A percentile compares a stretch with the other conserved stretches of the same genome.
phyloP scores from a whole-genome alignment of 2,797 vertebrate species.

The Pipistrellus nathusii region DNA sequence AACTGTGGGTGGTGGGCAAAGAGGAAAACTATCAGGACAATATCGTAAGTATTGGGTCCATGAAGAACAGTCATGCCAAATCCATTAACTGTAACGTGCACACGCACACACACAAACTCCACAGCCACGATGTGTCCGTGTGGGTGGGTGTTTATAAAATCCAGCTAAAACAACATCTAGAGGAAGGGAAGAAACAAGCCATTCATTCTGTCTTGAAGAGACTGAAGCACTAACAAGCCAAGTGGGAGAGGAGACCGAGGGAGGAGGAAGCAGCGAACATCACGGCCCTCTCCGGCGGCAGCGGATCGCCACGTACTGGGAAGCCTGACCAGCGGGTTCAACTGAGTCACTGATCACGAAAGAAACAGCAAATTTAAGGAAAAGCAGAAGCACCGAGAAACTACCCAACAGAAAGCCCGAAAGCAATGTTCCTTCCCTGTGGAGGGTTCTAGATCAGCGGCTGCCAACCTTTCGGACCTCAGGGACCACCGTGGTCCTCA shows the following conservation, averaged over 20 bases:
- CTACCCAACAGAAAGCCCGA: background rate
- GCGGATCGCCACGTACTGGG: fast-evolving
- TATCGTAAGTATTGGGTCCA: background rate
- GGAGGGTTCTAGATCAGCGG: background rate
- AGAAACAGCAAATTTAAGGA: background rate
- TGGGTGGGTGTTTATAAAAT: slow-evolving; percentile 27
- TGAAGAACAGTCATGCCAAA: background rate
- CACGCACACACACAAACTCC: background rate
- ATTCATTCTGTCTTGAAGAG: slow-evolving; percentile 42
- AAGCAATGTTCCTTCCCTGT: background rate
- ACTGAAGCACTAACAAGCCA: background rate
- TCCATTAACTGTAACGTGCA: background rate
- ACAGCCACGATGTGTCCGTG: background rate
- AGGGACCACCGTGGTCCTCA: too few relatives aligned
- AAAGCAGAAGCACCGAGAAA: background rate
- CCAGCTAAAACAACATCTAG: slow-evolving; percentile 63
- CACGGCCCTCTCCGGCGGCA: background rate
- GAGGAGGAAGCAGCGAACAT: background rate
- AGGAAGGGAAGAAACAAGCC: slow-evolving; percentile 38
- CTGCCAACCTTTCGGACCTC: too few relatives aligned
- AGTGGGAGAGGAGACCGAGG: background rate
- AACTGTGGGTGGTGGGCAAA: background rate
- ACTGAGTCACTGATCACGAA: background rate
- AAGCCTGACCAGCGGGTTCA: background rate
- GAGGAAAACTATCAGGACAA: background rate